These are phyloP conservation scores for Neomorphus geoffroyi DNA, from an alignment of 2,797 vertebrate genomes.

Conservation along the genomic window DNA sequence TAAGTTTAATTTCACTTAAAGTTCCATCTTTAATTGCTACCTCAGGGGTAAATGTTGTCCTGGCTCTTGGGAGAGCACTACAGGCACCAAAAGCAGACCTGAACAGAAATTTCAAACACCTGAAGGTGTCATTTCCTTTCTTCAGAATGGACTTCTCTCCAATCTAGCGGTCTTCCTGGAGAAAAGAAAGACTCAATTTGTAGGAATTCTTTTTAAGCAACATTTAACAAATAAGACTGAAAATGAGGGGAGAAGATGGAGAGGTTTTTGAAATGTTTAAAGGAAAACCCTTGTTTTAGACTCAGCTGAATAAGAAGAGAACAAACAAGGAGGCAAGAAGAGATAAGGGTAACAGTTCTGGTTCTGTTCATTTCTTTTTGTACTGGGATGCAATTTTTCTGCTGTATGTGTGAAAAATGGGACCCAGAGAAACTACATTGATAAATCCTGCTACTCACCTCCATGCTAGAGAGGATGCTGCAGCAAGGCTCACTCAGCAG, in stretches of 20 bases:
- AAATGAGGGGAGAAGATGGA: neutral
- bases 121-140: neutral
- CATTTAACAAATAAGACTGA: neutral
- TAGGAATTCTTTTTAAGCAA: neutral
- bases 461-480: neutral
- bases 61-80: neutral
- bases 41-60: neutral
- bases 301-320: neutral
- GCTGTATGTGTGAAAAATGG: neutral
- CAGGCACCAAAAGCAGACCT: neutral
- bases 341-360: neutral
- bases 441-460: neutral
- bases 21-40: neutral
- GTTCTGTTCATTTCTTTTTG: neutral
- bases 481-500: fast-evolving
- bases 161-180: neutral
- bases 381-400: neutral
- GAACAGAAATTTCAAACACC: neutral
- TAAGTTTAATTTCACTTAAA: neutral
- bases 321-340: neutral
- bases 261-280: neutral
- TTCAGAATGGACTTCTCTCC: neutral
- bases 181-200: neutral
- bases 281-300: neutral
- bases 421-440: neutral